Conservation (phyloP, 2,113 vertebrate species). For the Thymallus thymallus region DNA sequence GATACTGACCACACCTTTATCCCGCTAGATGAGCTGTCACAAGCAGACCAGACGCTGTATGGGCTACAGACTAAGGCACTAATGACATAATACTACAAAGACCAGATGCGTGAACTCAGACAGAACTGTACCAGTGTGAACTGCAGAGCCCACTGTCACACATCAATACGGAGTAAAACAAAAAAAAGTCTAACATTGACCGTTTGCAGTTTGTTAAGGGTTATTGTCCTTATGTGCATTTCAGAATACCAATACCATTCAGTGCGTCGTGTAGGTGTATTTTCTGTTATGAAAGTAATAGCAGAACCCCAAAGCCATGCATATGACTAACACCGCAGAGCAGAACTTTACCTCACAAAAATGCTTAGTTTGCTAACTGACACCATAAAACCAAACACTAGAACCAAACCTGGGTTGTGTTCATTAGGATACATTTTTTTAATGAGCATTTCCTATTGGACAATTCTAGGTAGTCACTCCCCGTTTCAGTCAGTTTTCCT, state of each 20-base stretch:
- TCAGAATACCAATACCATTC: conserved; percentile 24
- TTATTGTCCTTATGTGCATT: conserved; percentile 23
- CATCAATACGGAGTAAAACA: background rate
- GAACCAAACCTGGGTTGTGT: conserved; percentile 41
- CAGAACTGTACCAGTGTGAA: conserved; percentile 21
- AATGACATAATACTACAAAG: conserved; percentile 63
- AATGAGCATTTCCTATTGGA: too few relatives aligned
- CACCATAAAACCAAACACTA: conserved; percentile 41
- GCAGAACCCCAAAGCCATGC: conserved; percentile 61
- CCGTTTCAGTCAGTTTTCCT: too few relatives aligned
- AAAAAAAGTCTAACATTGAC: conserved; percentile 2
- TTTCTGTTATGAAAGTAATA: conserved; percentile 14
- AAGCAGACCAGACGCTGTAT: conserved; percentile 53
- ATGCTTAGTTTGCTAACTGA: background rate
- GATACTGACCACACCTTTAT: conserved; percentile 11
- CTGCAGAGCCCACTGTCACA: conserved; percentile 7
- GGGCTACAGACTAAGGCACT: conserved; percentile 74
- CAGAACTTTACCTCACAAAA: conserved; percentile 42
- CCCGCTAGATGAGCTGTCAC: conserved; percentile 37
- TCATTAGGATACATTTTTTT: too few relatives aligned
- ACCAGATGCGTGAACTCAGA: conserved; percentile 44
- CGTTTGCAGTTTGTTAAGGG: background rate
- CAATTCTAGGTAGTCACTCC: too few relatives aligned
- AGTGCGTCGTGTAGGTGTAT: conserved; percentile 24
- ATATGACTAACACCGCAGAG: conserved; percentile 43